Percentiles rank a stretch among this genome's conserved stretches.
These are phyloP conservation scores for Hyperopisus bebe DNA, from an alignment of 2,113 vertebrate species.

Conservation along the genomic window DNA sequence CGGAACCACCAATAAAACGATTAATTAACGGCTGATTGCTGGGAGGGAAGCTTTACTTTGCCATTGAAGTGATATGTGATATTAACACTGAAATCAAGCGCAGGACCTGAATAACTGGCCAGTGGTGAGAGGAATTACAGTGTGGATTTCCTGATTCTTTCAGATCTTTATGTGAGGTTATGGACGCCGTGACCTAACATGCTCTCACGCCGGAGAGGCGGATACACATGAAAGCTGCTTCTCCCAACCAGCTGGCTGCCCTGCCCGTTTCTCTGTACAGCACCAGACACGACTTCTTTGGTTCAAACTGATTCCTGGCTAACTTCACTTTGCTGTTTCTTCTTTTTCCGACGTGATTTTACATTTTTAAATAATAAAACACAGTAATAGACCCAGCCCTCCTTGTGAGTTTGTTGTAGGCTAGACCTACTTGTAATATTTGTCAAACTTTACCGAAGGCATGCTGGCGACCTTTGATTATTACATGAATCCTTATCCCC, in stretches of 20 bases:
- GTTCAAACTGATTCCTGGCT: conserved; percentile 36
- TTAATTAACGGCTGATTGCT: not conserved
- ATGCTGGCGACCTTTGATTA: not conserved
- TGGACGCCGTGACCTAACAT: not conserved
- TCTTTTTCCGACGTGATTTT: not conserved
- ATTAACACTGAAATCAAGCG: not conserved
- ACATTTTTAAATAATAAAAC: not conserved
- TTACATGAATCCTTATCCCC: not conserved
- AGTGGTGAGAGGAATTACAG: not conserved
- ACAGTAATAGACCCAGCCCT: not conserved
- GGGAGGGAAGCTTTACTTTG: not conserved
- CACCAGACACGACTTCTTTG: conserved; percentile 22
- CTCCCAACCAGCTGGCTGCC: conserved; percentile 44
- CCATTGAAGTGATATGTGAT: not conserved
- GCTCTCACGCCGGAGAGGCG: not conserved
- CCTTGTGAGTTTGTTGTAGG: not conserved
- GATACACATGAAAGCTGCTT: conserved; percentile 40
- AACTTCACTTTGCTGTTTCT: conserved; percentile 19
- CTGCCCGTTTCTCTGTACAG: conserved; percentile 34
- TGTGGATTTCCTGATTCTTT: not conserved
- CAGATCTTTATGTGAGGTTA: not conserved
- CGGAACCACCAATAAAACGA: not conserved
- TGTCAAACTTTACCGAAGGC: not conserved
- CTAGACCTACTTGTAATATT: not conserved
- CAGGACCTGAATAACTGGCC: not conserved